phyloP scores from a whole-genome alignment of 1,140 invertebrate species.

The Cotesia glomerata region DNA sequence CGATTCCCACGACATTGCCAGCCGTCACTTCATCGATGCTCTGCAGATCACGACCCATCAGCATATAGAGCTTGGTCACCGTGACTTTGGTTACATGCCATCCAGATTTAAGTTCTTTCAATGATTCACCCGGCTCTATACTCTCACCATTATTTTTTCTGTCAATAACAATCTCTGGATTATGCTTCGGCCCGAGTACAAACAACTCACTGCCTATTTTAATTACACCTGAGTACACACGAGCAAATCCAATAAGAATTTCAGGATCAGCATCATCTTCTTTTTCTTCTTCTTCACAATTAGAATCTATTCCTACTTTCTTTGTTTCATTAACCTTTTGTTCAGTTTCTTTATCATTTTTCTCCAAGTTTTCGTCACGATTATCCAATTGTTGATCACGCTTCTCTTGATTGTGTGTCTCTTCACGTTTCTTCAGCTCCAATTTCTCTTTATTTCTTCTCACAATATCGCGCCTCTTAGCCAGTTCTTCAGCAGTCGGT shows the following conservation, averaged over 20 bases:
- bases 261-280: constrained; percentile 59
- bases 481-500: constrained; percentile 79
- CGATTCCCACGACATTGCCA: constrained; percentile 91
- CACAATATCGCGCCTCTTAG: constrained; percentile 72
- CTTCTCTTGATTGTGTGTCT: too few relatives aligned
- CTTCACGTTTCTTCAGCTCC: constrained; percentile 24
- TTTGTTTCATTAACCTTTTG: constrained; percentile 41
- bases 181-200: constrained; percentile 89
- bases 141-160: constrained; percentile 15
- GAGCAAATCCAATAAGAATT: constrained; percentile 90
- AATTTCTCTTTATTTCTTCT: constrained; percentile 67
- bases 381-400: too few relatives aligned
- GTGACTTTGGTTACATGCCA: constrained; percentile 69
- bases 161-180: constrained; percentile 71
- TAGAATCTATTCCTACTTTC: neutral
- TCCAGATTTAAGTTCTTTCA: constrained; percentile 73
- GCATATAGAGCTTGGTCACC: constrained; percentile 80
- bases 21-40: constrained; percentile 79
- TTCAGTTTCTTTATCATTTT: constrained; percentile 44
- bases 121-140: constrained; percentile 51
- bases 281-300: constrained; percentile 25
- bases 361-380: constrained; percentile 17
- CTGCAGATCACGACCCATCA: constrained; percentile 94
- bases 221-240: constrained; percentile 90
- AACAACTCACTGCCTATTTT: constrained; percentile 79